Evolutionary conservation across 2,888 invertebrate species (phyloP), one percentile per base, ranked within the genome.

Genomic region (Caprella mutica): DNA sequence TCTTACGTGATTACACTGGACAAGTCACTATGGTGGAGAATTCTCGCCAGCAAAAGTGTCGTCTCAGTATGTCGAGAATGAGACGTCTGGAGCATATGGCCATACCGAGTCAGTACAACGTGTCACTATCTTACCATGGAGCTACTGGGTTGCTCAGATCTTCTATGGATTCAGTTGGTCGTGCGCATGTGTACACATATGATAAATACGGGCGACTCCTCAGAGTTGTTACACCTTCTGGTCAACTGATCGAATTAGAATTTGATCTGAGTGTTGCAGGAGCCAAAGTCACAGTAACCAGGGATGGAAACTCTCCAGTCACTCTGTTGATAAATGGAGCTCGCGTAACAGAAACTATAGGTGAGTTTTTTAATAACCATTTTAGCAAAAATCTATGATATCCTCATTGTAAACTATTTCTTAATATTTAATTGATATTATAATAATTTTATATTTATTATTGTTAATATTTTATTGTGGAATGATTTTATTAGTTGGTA

Each of bases 201-300:
- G 93, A 96, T 70, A 89, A 89, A 70, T 93, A 92, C 70, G 96
- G 96, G 2, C 81, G 94, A 57, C 76, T 94, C 2, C 88, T 87
- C 2, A 85, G 86, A 12, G 90, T 92, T 1, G 88, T 93, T 12
- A 92, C 92, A 5, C 94, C 96, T 0, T 93, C 93, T 19, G 94
- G 94, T 5, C 85, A 92, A 74, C 85, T 91, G 14, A 88, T 92
- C 54, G 84, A 84, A 60, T 74, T 92, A 0, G 83, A 84, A 2
- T 92, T 91, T 69, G 91, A 92, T 73, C 76, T 92, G 19, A 90
- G 89, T 69, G 75, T 87, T 14, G 89, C 90, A 73, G 92, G 92
- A 1, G 92, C 92, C 0, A 44, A 61, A 17, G 65, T 62, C 3
- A 59, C 62, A 5, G 53, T 65, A 14, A 60, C 60, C 8, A 29